These are phyloP conservation scores for Mnemiopsis leidyi DNA, from an alignment of 37 sponge, comb jelly and placozoan species.

Conservation along the genomic window DNA sequence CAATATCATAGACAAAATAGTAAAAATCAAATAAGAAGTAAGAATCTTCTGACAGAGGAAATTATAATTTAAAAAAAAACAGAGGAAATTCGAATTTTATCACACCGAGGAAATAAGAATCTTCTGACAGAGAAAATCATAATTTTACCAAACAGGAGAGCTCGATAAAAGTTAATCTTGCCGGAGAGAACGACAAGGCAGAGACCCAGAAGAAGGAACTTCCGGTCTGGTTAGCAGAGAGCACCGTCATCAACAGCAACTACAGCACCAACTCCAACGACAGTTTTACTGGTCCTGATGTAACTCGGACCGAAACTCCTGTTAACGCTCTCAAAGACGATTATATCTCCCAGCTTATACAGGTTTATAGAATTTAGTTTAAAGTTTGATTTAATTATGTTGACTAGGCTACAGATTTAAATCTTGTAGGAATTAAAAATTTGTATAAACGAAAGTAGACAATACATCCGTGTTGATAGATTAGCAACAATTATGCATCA, in stretches of 20 bases:
- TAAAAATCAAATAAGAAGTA: no score
- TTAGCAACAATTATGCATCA: no score
- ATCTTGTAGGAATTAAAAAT: no score
- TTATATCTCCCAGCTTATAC: slow-evolving; percentile 35
- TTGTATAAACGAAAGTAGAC: no score
- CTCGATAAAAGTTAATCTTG: neutral
- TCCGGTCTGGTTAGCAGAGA: slow-evolving; percentile 15
- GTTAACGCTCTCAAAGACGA: neutral
- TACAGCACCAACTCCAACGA: neutral
- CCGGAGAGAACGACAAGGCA: neutral
- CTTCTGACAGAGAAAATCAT: no score
- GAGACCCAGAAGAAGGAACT: slow-evolving; percentile 36
- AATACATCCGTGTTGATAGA: no score
- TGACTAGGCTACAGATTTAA: neutral
- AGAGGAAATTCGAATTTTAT: no score
- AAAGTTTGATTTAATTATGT: neutral
- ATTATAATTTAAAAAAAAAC: no score
- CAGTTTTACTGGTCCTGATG: neutral
- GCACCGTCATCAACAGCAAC: neutral
- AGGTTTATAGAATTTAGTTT: neutral
- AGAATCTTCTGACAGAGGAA: no score
- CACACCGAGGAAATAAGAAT: no score
- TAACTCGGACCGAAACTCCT: neutral
- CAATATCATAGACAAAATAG: no score
- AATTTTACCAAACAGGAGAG: slow-evolving; percentile 44